Evolutionary conservation across 2,113 vertebrate genomes (phyloP), one percentile per base, ranked within the genome.

Genomic region (Erythrocebus patas): DNA sequence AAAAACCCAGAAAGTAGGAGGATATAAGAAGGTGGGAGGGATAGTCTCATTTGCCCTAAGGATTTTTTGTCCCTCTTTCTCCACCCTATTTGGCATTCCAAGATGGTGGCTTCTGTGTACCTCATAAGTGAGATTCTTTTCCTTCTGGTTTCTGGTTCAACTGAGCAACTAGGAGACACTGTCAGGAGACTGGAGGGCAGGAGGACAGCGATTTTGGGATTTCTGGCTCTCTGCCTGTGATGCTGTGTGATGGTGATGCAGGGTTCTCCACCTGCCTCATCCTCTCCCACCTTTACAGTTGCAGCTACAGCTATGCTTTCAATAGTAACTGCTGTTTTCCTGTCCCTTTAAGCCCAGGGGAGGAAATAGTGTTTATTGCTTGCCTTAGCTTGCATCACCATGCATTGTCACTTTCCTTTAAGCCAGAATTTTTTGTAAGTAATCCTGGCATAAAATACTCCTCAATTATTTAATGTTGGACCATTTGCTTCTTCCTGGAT

Each of bases 31-130:
- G 5, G 22, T 30, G 2, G 25, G 38, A 78, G 23, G 16, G 5
- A n/a, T 32, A 17, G 4, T 22, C 73, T 48, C 3, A 20, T 27
- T 45, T 72, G 40, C 12, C 32, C 16, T 32, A 5, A 64, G 40
- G 22, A 91, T 75, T 94, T 75, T 52, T 30, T 64, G n/a, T 57
- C 22, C 12, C 25, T 1, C 35, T 5, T 57, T 57, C 2, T 23
- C 16, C n/a, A 13, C 43, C 1, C 3, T 66, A 2, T 14, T 22
- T 45, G 5, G 3, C 4, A 27, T 40, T 40, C 48, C 8, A 40
- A 66, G 59, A 23, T 6, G 16, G 70, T 45, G 4, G 14, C 17
- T 30, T 91, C 17, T 66, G 1, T 40, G 10, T 2, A 6, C 14
- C 16, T 80, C 40, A 17, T 20, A 14, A 27, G 8, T 64, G 23